Base-by-base conservation (phyloP, 2,113 vertebrate species). In the Proterorhinus semilunaris region DNA sequence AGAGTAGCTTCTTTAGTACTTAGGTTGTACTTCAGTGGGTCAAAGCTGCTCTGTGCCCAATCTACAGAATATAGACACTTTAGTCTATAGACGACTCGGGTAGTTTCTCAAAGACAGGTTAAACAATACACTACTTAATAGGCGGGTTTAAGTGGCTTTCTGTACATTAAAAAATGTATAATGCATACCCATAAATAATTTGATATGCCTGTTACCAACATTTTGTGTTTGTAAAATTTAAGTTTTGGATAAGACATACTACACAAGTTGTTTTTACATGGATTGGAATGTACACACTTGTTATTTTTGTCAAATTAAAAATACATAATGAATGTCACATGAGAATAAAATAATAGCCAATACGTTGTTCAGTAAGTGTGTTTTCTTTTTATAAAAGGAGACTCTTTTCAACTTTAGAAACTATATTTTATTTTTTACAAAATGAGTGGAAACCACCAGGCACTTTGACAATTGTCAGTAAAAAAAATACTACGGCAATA, bases 251-350 rank as follows among this genome's bases (percentile, higher is more conserved):
- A 51, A 13, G 27, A 36, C 27, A 36, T 36, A 36, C 27, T 36
- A 36, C 27, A 36, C 0, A 36, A 36, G 27, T 36, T 36, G 27
- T 36, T 36, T 36, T 15, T 53, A 16, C n/a, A 72, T 83, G 82
- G 83, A 85, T 76, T 63, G 69, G 70, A 86, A 83, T 88, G 80
- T 88, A 84, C 51, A 82, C 78, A 70, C 46, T 74, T 83, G 82
- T 79, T 86, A 85, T 83, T 89, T 88, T 90, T 88, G 76, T 85
- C 81, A 83, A 79, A 70, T 63, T 72, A 62, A 72, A 27, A 59
- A 36, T 66, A 68, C 73, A 84, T 76, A 66, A 77, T 80, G 50
- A 76, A 81, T 81, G 69, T 84, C 69, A 79, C 51, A 82, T 59
- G 72, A 48, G 65, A 87, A 79, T 80, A 87, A 82, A 87, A 82